A percentile compares a stretch with the other conserved stretches of the same genome.
Evolutionary conservation across 1,140 invertebrate genomes (phyloP).

Genomic region (Lordiphosa mommai): DNA sequence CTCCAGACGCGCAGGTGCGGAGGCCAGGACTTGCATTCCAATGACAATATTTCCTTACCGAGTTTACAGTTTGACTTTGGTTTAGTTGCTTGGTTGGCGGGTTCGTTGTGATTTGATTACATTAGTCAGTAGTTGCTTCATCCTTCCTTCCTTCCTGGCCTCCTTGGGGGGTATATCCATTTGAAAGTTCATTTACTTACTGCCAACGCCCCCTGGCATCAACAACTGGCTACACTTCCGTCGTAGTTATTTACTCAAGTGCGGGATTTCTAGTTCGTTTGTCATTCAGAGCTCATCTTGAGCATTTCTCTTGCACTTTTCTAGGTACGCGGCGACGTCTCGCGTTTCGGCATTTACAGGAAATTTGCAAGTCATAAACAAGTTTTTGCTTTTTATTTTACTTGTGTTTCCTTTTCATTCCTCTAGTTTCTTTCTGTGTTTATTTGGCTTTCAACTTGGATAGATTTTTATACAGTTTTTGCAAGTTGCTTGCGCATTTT

Average conservation of each 20-base stretch:
- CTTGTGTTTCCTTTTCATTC: conserved; percentile 36
- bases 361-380: conserved; percentile 77
- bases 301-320: conserved; percentile 33
- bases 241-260: conserved; percentile 69
- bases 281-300: conserved; percentile 27
- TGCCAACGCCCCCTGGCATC: neutral
- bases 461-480: conserved; percentile 18
- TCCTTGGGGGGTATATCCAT: conserved; percentile 37
- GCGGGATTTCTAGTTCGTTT: conserved; percentile 72
- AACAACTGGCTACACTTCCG: conserved; percentile 57
- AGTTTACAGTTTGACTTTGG: conserved; percentile 44
- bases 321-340: conserved; percentile 12
- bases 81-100: conserved; percentile 50
- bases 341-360: conserved; percentile 57
- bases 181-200: conserved; percentile 74
- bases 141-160: conserved; percentile 8
- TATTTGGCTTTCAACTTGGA: conserved; percentile 26
- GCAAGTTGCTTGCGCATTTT: conserved; percentile 12
- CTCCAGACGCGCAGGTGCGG: conserved; percentile 14
- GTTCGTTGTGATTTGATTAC: conserved; percentile 73
- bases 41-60: conserved; percentile 59
- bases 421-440: conserved; percentile 2
- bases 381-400: conserved; percentile 71
- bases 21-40: conserved; percentile 69
- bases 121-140: conserved; percentile 44